A percentile compares a stretch with the other conserved stretches of the same genome.
Conservation (phyloP, 2,888 invertebrate species). For the Fabriciana adippe region DNA sequence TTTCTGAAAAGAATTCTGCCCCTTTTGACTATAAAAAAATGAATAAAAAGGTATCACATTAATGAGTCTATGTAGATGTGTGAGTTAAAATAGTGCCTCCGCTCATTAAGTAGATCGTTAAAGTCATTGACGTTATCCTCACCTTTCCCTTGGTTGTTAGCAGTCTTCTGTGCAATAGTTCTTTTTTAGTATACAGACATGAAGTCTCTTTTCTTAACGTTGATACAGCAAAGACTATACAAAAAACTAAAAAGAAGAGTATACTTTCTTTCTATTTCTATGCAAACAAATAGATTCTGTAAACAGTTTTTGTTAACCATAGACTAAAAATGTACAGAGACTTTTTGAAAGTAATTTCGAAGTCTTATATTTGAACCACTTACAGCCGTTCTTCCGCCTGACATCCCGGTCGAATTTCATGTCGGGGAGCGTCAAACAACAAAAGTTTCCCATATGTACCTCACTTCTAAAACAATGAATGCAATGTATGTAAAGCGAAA, state of each 20-base stretch:
- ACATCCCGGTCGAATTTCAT: constrained; percentile 56
- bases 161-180: constrained; percentile 34
- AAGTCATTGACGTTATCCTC: constrained; percentile 40
- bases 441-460: constrained; percentile 72
- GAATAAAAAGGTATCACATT: constrained; percentile 36
- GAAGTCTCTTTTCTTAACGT: constrained; percentile 30
- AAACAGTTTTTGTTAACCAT: constrained; percentile 27
- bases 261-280: constrained; percentile 19
- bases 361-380: constrained; percentile 41
- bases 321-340: constrained; percentile 31
- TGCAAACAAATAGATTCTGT: constrained; percentile 26
- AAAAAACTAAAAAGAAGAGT: constrained; percentile 25
- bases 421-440: constrained; percentile 62
- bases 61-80: constrained; percentile 38
- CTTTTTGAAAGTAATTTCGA: constrained; percentile 31
- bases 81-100: constrained; percentile 40
- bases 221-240: constrained; percentile 25
- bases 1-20: constrained; percentile 21
- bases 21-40: constrained; percentile 36
- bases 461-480: constrained; percentile 78
- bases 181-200: constrained; percentile 31
- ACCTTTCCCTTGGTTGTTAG: constrained; percentile 40
- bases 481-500: constrained; percentile 75
- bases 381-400: constrained; percentile 52
- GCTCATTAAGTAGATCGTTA: constrained; percentile 45